Percentiles rank a stretch among this genome's conserved stretches.
These are phyloP conservation scores for Odocoileus virginianus DNA, from an alignment of 2,113 vertebrate species.

Conservation along the genomic window DNA sequence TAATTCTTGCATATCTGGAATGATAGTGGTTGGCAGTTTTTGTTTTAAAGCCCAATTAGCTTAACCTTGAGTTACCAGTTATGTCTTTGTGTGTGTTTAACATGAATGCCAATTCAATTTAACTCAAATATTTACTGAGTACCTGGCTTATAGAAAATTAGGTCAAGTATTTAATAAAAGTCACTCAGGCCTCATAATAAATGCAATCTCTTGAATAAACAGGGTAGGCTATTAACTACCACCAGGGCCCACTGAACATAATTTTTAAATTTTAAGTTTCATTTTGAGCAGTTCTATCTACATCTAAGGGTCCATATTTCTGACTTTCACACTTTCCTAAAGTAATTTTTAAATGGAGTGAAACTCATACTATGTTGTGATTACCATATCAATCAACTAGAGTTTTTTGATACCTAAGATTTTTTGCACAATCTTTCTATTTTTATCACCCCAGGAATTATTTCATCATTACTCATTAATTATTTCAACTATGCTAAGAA, in stretches of 20 bases:
- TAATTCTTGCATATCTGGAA: background rate
- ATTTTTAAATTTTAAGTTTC: background rate
- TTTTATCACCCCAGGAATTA: background rate
- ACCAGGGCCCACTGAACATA: background rate
- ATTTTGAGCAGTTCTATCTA: background rate
- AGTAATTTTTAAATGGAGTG: background rate
- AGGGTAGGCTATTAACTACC: background rate
- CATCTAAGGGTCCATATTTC: background rate
- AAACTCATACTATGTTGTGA: background rate
- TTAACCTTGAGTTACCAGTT: background rate
- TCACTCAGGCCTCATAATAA: background rate
- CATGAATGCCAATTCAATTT: background rate
- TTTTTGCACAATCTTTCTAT: background rate
- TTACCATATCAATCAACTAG: background rate
- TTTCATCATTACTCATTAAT: background rate
- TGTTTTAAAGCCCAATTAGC: background rate
- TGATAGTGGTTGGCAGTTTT: background rate
- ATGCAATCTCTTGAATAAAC: background rate
- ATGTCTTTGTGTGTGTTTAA: background rate
- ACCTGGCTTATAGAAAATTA: background rate
- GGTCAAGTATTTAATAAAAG: background rate
- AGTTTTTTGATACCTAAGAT: background rate
- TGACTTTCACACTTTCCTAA: background rate
- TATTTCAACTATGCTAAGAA: background rate
- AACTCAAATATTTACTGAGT: conserved; percentile 25